Evolutionary conservation across 2,888 invertebrate genomes (phyloP), one percentile per base, ranked within the genome.

Genomic region (Aphrophora alni): DNA sequence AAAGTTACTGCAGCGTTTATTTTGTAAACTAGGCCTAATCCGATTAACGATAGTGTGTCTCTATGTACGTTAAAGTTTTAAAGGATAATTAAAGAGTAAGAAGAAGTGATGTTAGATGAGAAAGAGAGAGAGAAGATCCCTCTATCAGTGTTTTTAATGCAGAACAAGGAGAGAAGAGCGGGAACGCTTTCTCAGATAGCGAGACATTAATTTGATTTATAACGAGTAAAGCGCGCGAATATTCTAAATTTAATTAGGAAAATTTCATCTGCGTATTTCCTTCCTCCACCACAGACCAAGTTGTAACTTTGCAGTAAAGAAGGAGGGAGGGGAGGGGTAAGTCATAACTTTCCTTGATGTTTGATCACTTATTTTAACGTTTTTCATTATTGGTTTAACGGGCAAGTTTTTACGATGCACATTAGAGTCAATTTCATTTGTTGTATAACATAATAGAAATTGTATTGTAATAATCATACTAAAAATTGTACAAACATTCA

Each of bases 171-270:
- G 59, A 59, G 14, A 59, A 59, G 21, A 10, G 44, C 21, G 14
- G 0, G 59, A 14, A 14, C 21, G 4, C 59, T 5, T 3, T 12
- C 59, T 59, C 59, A 59, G 59, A 59, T 59, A 59, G 21, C n/a
- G 14, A 59, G 59, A 21, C 59, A 59, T 59, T 59, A 59, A 59
- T 59, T 59, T 59, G 59, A 59, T 59, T 59, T 59, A 59, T 59
- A 21, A 21, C 59, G 21, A 59, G 59, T n/a, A 59, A 59, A 59
- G 21, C 59, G 44, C 21, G 10, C 59, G 59, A 59, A 59, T 59
- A 59, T 59, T 59, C 59, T 59, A 59, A 59, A 59, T 59, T 59
- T 59, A 59, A 59, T 59, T 59, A 59, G 59, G 59, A 59, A 59
- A 59, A 59, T 59, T 59, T 59, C 59, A 59, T 59, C 59, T 59